Evolutionary conservation across 2,888 invertebrate species (phyloP), one percentile per base, ranked within the genome.

Genomic region (Masnerella sp.): DNA sequence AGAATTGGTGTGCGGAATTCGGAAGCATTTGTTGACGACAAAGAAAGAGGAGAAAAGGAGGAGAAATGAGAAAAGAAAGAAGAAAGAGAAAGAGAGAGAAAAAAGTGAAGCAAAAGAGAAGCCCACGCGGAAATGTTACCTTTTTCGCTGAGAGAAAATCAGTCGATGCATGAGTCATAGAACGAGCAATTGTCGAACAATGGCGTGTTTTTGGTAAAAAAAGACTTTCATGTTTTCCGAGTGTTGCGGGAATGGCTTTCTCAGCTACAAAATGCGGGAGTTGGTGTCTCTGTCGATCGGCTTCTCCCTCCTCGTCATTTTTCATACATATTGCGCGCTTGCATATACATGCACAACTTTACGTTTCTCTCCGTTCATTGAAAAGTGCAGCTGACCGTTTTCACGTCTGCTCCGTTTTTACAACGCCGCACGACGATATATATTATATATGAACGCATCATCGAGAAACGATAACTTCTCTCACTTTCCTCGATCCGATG

Each of bases 401-500:
- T 71, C 59, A 71, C 71, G 67, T 58, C 34, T 42, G 49, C 62
- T 68, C 59, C 43, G 62, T 68, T 64, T 64, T 59, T 59, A 71
- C 49, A 71, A 71, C 49, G 59, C 64, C 28, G 34, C 51, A 52
- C 51, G 58, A 67, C 49, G 52, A 47, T 59, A 61, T 54, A 67
- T 49, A 68, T 59, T n/a, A n/a, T 11, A n/a, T n/a, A 32, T 4
- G 68, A 59, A 61, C 67, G 40, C 73, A 68, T 67, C 25, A 59
- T 14, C 11, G 67, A 38, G 49, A 72, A 72, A 61, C 62, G 56
- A 70, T 62, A 65, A 67, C 51, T 71, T 74, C 75, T 73, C 77
- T 80, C 80, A 81, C 83, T 83, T 83, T 83, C 81, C 78, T 81
- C 80, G 76, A 67, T 68, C 43, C 79, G 79, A 82, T 78, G 82